phyloP scores from a whole-genome alignment of 2,113 vertebrate genomes.

The Cathartes aura region DNA sequence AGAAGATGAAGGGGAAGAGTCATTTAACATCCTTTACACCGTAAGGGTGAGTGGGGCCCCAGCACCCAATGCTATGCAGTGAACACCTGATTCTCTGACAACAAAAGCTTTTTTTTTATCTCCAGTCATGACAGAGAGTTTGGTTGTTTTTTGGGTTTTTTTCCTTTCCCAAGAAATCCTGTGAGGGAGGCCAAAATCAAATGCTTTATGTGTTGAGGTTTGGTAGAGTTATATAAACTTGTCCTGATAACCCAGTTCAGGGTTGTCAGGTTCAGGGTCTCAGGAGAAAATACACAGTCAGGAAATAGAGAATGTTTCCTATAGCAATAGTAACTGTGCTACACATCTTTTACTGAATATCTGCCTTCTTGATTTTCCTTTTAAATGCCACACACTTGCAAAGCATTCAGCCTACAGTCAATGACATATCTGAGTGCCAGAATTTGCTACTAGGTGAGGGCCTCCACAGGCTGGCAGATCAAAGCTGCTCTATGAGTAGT shows the following conservation, averaged over 20 bases:
- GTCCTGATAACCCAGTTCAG: background rate
- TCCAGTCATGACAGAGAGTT: background rate
- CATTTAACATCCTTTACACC: background rate
- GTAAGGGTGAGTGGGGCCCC: background rate
- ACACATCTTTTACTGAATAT: background rate
- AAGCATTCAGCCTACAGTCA: background rate
- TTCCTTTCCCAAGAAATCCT: background rate
- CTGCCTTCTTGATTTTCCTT: background rate
- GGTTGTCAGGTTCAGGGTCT: background rate
- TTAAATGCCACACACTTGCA: background rate
- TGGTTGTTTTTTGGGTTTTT: rapidly evolving
- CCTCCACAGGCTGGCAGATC: background rate
- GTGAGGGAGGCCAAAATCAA: background rate
- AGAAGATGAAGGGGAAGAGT: background rate
- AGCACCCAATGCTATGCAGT: background rate
- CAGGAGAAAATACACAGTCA: background rate
- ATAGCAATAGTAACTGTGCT: background rate
- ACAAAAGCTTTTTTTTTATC: background rate
- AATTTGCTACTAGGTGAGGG: background rate
- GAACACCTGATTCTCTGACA: background rate
- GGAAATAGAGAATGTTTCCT: background rate
- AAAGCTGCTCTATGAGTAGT: background rate
- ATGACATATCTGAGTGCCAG: background rate
- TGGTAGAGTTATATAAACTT: background rate
- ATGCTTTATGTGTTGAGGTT: background rate